Evolutionary conservation across 30 jellyfish, hydroid and myxozoan genomes (phyloP).

Genomic region (Turritopsis dohrnii): DNA sequence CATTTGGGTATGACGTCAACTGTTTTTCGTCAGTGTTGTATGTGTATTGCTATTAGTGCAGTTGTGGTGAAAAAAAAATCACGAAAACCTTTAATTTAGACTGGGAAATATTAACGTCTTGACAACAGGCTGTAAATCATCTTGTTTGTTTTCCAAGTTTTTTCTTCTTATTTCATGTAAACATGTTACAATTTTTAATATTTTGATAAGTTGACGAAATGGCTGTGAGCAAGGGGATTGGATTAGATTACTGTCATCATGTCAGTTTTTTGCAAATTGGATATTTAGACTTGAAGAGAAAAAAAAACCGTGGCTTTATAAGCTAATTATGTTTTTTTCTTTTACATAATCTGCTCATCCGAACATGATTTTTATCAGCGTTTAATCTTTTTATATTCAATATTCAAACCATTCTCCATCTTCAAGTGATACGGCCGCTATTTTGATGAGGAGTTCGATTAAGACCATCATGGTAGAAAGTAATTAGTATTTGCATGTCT

Average conservation of each 20-base stretch:
- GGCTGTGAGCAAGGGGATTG: not conserved
- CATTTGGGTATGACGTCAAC: no score
- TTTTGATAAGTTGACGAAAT: not conserved
- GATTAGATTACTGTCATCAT: not conserved
- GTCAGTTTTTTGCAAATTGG: not conserved
- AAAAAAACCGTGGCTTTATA: not conserved
- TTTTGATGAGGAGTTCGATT: not conserved
- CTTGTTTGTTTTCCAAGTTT: not conserved
- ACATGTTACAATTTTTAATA: not conserved
- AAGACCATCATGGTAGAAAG: not conserved
- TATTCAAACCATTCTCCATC: not conserved
- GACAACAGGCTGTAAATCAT: not conserved
- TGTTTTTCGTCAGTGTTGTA: no score
- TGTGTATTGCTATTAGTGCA: not conserved
- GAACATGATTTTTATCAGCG: not conserved
- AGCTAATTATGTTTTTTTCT: not conserved
- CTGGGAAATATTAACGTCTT: not conserved
- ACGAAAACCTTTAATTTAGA: not conserved
- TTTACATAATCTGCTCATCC: not conserved
- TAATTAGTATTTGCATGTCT: not conserved
- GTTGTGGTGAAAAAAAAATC: not conserved
- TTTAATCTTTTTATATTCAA: not conserved
- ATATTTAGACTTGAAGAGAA: not conserved
- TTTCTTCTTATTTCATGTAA: not conserved
- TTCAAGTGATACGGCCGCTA: not conserved